These are phyloP conservation scores for Monomorium pharaonis DNA, from an alignment of 1,140 invertebrate genomes.

Conservation along the genomic window DNA sequence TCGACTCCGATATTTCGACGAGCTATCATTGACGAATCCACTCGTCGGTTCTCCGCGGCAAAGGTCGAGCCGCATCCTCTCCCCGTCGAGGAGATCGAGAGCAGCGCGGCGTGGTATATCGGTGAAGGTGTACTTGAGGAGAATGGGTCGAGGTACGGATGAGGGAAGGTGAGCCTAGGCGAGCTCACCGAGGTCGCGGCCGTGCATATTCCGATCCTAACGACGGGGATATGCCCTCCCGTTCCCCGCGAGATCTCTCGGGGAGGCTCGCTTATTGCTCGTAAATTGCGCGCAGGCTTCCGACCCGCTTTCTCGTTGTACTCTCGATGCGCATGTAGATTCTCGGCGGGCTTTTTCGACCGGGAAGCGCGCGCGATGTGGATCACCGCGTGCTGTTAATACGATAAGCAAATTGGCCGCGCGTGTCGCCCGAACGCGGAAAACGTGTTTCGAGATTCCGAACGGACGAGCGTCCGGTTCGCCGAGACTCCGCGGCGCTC, in stretches of 20 bases:
- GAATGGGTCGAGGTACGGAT: conserved; percentile 70
- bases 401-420: conserved; percentile 27
- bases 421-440: conserved; percentile 37
- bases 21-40: neutral
- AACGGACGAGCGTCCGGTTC: neutral
- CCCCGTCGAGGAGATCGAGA: conserved; percentile 60
- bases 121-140: conserved; percentile 74
- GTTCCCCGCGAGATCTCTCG: conserved; percentile 61
- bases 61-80: conserved; percentile 58
- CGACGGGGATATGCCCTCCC: conserved; percentile 68
- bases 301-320: conserved; percentile 78
- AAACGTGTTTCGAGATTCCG: neutral
- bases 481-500: conserved; percentile 16
- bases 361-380: conserved; percentile 28
- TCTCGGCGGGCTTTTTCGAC: conserved; percentile 56
- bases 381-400: conserved; percentile 63
- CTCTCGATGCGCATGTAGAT: conserved; percentile 70
- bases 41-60: neutral
- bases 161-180: conserved; percentile 75
- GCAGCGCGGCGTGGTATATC: conserved; percentile 52
- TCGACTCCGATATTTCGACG: neutral
- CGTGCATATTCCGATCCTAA: conserved; percentile 79
- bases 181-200: conserved; percentile 78
- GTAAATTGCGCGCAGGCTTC: conserved; percentile 78
- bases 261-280: conserved; percentile 76